These are phyloP conservation scores for Lasiurus borealis DNA, from an alignment of 2,113 vertebrate species.

Conservation along the genomic window DNA sequence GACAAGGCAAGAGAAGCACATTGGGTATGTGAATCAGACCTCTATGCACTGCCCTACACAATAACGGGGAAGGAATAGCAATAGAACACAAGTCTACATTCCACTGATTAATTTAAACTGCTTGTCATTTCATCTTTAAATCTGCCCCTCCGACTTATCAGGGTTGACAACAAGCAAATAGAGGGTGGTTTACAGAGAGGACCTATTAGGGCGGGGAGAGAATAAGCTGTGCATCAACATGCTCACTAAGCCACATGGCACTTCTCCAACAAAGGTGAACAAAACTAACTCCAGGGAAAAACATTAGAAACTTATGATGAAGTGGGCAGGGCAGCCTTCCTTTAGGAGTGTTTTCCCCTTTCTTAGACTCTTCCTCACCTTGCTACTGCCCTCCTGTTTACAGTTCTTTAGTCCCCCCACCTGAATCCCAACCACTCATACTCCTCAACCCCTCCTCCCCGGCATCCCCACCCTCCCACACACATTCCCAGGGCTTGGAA, in stretches of 20 bases:
- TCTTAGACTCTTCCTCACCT: neutral
- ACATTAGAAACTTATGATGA: neutral
- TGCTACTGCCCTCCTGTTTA: neutral
- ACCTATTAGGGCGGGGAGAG: neutral
- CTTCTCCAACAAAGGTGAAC: neutral
- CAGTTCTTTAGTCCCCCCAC: neutral
- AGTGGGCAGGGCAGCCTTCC: neutral
- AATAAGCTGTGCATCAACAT: neutral
- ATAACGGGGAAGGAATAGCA: constrained; percentile 37
- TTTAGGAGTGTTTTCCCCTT: neutral
- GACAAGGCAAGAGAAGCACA: constrained; percentile 11
- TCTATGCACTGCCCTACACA: neutral
- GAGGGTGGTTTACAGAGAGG: neutral
- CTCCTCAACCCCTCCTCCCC: neutral
- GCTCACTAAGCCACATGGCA: neutral
- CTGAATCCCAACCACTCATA: neutral
- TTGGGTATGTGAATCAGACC: neutral
- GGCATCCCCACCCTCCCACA: neutral
- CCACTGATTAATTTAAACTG: constrained; percentile 42
- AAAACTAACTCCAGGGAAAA: neutral
- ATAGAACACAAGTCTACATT: constrained; percentile 36
- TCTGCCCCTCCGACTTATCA: neutral
- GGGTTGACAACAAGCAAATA: neutral
- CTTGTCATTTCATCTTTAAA: constrained; percentile 60
- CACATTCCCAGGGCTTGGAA: neutral